Conservation (phyloP, 1,140 invertebrate species). For the Harpegnathos saltator region DNA sequence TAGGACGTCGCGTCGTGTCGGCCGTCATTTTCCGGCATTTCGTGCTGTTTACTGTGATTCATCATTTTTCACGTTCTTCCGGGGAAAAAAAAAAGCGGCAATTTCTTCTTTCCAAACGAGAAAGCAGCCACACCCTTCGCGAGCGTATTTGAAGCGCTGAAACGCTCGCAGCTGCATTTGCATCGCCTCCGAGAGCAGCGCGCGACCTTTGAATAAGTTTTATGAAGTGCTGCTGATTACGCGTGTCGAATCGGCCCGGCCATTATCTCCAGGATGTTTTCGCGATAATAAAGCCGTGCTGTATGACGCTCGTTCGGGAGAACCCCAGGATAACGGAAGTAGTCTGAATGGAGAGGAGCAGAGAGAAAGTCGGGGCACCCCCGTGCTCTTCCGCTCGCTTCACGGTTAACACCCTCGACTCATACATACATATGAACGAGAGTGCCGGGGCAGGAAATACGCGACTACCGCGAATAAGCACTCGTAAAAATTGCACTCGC, state of each 20-base stretch:
- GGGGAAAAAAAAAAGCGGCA: too few species aligned
- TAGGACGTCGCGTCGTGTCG: conserved; percentile 9
- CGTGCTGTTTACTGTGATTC: neutral
- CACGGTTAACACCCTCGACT: conserved; percentile 59
- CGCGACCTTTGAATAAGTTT: conserved; percentile 42
- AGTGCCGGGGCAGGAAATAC: conserved; percentile 67
- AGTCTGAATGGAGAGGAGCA: conserved; percentile 61
- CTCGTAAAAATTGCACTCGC: conserved; percentile 70
- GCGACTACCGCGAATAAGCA: conserved; percentile 74
- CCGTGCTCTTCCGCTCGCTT: conserved; percentile 59
- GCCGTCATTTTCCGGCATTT: too few species aligned
- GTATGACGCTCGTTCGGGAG: conserved; percentile 38
- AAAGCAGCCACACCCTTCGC: neutral
- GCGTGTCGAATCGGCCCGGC: conserved; percentile 59
- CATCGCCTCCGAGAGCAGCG: neutral
- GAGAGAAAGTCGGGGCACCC: conserved; percentile 61
- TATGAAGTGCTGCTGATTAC: conserved; percentile 58
- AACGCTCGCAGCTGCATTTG: conserved; percentile 1
- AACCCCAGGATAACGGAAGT: conserved; percentile 72
- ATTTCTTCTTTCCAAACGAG: neutral
- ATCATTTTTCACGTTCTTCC: neutral
- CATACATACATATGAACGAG: conserved; percentile 51
- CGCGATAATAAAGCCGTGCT: conserved; percentile 66
- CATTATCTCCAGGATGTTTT: conserved; percentile 70
- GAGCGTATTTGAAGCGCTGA: neutral